Evolutionary conservation across 2,113 vertebrate species (phyloP).

Genomic region (Gallinago media): DNA sequence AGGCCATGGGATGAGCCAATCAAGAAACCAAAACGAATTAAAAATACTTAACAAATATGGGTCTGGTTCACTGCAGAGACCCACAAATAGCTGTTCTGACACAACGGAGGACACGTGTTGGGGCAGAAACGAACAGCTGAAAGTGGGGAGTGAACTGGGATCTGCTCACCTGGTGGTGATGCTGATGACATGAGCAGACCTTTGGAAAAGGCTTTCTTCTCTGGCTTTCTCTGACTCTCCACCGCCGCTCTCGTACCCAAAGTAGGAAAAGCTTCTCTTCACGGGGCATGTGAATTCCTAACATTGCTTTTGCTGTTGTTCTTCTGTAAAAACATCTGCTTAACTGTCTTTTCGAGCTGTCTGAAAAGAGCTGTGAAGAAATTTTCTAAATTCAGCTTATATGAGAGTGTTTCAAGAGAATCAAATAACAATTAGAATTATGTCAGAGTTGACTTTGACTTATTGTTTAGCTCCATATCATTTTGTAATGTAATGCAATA

Average conservation of each 20-base stretch:
- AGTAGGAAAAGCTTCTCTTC: background rate
- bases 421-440: constrained; percentile 6
- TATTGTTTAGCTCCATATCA: background rate
- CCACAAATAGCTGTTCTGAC: background rate
- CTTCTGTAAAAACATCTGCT: background rate
- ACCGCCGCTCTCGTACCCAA: background rate
- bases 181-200: background rate
- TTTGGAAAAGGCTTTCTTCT: background rate
- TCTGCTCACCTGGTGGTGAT: background rate
- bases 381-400: background rate
- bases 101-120: background rate
- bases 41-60: background rate
- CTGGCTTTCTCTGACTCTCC: background rate
- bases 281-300: background rate
- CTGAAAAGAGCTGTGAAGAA: background rate
- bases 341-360: background rate
- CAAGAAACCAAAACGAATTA: background rate
- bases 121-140: background rate
- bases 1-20: background rate
- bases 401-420: background rate
- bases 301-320: background rate
- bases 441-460: background rate
- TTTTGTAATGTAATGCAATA: background rate
- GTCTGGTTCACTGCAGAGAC: background rate
- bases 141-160: background rate